These are phyloP conservation scores for Drosophila pandora DNA, from an alignment of 1,140 invertebrate species.

Conservation along the genomic window DNA sequence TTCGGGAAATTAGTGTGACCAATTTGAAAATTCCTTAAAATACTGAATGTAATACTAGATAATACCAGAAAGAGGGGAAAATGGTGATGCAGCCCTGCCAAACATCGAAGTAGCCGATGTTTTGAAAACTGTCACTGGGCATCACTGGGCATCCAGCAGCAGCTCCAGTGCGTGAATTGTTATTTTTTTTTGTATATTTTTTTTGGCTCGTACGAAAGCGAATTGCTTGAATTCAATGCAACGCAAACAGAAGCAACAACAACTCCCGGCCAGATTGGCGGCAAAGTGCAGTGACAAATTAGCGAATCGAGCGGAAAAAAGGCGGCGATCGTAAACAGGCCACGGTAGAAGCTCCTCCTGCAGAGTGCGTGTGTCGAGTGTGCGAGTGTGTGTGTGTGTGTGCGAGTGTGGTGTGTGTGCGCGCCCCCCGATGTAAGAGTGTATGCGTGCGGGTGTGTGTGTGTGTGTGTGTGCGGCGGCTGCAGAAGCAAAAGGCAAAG, in stretches of 20 bases:
- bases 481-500: constrained; percentile 19
- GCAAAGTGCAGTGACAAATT: not conserved
- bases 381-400: constrained; percentile 11
- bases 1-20: too few relatives aligned
- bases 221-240: not conserved
- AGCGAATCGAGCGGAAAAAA: not conserved
- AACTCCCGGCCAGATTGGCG: constrained; percentile 2
- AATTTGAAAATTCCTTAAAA: too few relatives aligned
- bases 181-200: constrained; percentile 4
- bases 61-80: too few relatives aligned
- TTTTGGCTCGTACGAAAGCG: not conserved
- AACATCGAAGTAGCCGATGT: not conserved
- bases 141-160: not conserved
- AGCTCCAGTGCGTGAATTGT: constrained; percentile 5
- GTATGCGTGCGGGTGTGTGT: constrained; percentile 12
- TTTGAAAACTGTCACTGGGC: not conserved
- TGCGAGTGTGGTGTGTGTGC: constrained; percentile 16
- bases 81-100: not conserved
- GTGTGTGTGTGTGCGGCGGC: constrained; percentile 8
- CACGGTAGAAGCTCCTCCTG: constrained; percentile 16
- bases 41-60: too few relatives aligned
- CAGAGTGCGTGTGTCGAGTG: constrained; percentile 11
- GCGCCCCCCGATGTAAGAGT: constrained; percentile 29
- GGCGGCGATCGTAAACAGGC: constrained; percentile 3
- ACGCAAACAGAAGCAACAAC: not conserved